phyloP scores from a whole-genome alignment of 37 sponge, comb jelly and placozoan genomes.

The Geodia barretti region DNA sequence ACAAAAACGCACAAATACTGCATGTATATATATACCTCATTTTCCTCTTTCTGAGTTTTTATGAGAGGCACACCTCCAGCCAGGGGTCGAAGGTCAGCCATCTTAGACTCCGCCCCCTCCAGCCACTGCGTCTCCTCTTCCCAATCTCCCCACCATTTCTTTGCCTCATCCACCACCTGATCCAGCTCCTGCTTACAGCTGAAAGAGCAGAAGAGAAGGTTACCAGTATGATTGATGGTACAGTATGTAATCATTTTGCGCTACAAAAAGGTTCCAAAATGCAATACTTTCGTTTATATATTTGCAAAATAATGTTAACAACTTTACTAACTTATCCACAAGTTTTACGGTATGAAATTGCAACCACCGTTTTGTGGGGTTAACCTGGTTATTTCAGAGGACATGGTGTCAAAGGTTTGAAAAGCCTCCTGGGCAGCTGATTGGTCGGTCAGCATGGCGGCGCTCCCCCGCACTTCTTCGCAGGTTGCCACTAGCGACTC shows the following conservation, averaged over 20 bases:
- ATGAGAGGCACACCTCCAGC: slow-evolving; percentile 39
- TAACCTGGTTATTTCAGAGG: slow-evolving; percentile 14
- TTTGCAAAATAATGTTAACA: no score
- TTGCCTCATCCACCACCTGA: slow-evolving; percentile 15
- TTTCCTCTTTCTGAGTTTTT: slow-evolving; percentile 15
- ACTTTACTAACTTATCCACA: no score
- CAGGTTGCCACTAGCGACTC: slow-evolving; percentile 19
- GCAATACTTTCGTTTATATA: no score
- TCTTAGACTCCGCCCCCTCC: slow-evolving; percentile 4
- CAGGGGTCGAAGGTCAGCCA: slow-evolving; percentile 24
- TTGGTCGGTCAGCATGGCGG: slow-evolving; percentile 10
- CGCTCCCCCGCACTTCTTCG: not conserved
- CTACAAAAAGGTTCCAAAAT: not conserved
- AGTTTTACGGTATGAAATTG: not conserved
- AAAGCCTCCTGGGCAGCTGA: slow-evolving; percentile 14
- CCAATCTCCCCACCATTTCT: slow-evolving; percentile 50
- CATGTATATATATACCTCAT: slow-evolving; percentile 14
- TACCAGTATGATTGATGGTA: not conserved
- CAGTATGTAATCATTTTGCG: not conserved
- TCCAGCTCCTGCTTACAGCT: slow-evolving; percentile 38
- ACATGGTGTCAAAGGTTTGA: slow-evolving; percentile 24
- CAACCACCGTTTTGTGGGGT: not conserved
- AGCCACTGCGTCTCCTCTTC: slow-evolving; percentile 6
- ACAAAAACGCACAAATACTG: not conserved
- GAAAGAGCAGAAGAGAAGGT: not conserved